Conservation (phyloP, 2,113 vertebrate genomes). For the Scolopax mira region DNA sequence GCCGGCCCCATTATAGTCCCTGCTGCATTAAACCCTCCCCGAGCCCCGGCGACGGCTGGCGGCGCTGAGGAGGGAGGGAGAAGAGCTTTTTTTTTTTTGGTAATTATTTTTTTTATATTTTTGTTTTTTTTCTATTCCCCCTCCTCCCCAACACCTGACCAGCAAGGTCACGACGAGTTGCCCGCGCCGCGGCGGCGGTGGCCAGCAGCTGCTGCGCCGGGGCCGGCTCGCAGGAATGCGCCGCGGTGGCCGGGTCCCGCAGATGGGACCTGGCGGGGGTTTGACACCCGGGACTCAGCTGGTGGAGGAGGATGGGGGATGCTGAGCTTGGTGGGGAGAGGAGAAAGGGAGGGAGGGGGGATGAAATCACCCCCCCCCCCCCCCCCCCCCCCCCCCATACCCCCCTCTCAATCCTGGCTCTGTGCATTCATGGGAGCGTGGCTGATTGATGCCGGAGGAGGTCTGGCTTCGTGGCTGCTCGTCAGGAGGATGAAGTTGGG, state of each 20-base stretch:
- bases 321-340: not conserved
- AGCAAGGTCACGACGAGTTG: not conserved
- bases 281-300: not conserved
- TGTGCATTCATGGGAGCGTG: not conserved
- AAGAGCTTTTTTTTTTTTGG: not conserved
- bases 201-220: constrained; percentile 10
- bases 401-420: accelerated
- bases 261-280: constrained; percentile 36
- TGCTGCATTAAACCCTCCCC: not conserved
- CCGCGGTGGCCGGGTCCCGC: not conserved
- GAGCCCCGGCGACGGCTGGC: not conserved
- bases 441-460: not conserved
- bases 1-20: constrained; percentile 21
- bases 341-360: not conserved
- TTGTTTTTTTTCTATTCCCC: not conserved
- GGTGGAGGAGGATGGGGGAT: not conserved
- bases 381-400: no score
- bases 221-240: constrained; percentile 4
- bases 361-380: not conserved
- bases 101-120: no score
- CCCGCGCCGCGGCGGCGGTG: not conserved
- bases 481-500: not conserved
- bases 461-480: not conserved
- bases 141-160: not conserved
- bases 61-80: not conserved